Evolutionary conservation across 1,140 invertebrate genomes (phyloP), one percentile per base, ranked within the genome.

Genomic region (Argopecten irradians): DNA sequence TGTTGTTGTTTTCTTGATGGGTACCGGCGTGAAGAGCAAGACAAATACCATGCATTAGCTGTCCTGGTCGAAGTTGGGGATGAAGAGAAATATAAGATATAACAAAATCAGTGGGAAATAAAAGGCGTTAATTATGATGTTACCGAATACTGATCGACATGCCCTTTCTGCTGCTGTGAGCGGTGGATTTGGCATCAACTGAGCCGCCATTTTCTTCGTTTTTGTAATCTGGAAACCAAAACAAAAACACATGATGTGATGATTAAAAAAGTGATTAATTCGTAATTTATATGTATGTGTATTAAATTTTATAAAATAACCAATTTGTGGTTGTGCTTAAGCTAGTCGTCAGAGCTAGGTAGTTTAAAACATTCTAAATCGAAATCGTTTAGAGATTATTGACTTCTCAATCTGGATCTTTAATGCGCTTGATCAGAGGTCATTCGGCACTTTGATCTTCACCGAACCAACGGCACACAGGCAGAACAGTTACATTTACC

Each of bases 71-170:
- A n/a, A n/a, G n/a, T n/a, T n/a, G n/a, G n/a, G n/a, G n/a, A n/a
- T n/a, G n/a, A n/a, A n/a, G n/a, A n/a, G n/a, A n/a, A 32, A 82
- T 9, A 33, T n/a, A 14, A 41, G 28, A 71, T n/a, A 87, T 28
- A n/a, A 82, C 46, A 19, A 41, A 46, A n/a, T 86, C 22, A 34
- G 0, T 28, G 85, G 22, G 33, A 34, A 11, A 34, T 82, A 13
- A 82, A n/a, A 22, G 71, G 22, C 1, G 2, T 83, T 0, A 35
- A 32, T 36, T 35, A 14, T 32, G 0, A 2, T 8, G 71, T 87
- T 90, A 95, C 94, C 94, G 91, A 95, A 95, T 22, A 95, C 94
- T 55, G 94, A 95, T 92, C 94, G 88, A 33, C 89, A 88, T 5
- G 94, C 93, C 85, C 94, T 92, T 90, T 95, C 94, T 83, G 92